Conservation (phyloP, 2,888 invertebrate genomes). For the Hypomecis punctinalis region DNA sequence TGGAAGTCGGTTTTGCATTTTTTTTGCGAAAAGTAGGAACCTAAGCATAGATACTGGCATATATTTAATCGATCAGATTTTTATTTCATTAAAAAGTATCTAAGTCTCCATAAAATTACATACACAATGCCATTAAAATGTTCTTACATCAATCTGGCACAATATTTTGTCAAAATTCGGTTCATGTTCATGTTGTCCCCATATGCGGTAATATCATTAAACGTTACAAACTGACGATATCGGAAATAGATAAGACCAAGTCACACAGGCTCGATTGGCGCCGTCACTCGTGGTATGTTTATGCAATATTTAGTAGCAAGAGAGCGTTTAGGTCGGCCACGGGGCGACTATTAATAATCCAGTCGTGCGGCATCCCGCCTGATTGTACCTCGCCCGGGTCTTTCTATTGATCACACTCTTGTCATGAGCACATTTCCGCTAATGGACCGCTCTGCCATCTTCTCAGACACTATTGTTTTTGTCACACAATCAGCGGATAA, state of each 20-base stretch:
- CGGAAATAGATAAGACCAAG: conserved; percentile 27
- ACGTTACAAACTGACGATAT: conserved; percentile 14
- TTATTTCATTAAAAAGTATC: no score
- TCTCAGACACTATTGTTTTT: conserved; percentile 72
- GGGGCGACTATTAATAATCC: conserved; percentile 73
- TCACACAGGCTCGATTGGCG: conserved; percentile 35
- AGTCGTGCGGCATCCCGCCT: conserved; percentile 58
- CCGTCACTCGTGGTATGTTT: conserved; percentile 55
- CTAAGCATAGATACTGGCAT: not conserved
- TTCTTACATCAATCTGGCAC: no score
- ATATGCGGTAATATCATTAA: conserved; percentile 8
- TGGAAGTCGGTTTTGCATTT: not conserved
- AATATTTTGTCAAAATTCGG: conserved; percentile 4
- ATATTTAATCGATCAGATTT: not conserved
- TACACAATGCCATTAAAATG: no score
- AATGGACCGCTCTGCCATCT: conserved; percentile 70
- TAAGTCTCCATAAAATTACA: no score
- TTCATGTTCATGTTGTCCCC: not conserved
- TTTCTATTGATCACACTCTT: conserved; percentile 76
- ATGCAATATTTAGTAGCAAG: conserved; percentile 62
- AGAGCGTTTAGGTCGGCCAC: conserved; percentile 59
- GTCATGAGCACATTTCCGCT: conserved; percentile 76
- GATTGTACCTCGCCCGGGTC: conserved; percentile 59
- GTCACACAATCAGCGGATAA: conserved; percentile 61
- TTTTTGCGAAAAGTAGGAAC: no score